phyloP scores from a whole-genome alignment of 2,113 vertebrate species.

The Bungarus multicinctus region DNA sequence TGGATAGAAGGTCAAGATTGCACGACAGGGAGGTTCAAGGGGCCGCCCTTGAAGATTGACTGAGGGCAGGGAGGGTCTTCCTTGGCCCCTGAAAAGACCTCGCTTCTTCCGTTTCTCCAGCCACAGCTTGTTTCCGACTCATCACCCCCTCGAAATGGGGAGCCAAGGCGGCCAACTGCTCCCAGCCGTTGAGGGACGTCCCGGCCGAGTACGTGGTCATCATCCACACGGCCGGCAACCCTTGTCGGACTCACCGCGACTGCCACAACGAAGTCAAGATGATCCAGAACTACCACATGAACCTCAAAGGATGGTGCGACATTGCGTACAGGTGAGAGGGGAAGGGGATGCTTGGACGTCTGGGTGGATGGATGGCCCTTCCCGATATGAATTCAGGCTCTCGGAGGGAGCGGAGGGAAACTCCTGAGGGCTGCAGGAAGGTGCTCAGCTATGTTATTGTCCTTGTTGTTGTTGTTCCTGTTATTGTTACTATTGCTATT shows the following conservation, averaged over 20 bases:
- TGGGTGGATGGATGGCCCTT: not conserved
- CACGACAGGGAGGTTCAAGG: too few relatives aligned
- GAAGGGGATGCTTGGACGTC: not conserved
- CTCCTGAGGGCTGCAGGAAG: not conserved
- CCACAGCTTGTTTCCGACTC: conserved; percentile 31
- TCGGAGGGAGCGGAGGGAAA: not conserved
- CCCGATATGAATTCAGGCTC: not conserved
- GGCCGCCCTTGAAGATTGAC: too few relatives aligned
- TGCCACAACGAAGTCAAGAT: conserved; percentile 20
- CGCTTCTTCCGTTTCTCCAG: not conserved
- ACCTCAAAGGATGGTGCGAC: conserved; percentile 64
- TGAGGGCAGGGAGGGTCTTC: too few relatives aligned
- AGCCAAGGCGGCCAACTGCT: conserved; percentile 22
- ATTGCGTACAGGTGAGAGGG: conserved; percentile 75
- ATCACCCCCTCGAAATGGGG: conserved; percentile 44
- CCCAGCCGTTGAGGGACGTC: conserved; percentile 5
- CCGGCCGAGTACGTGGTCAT: conserved; percentile 33
- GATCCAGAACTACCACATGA: conserved; percentile 48
- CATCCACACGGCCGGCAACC: conserved; percentile 15
- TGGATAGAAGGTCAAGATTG: not conserved
- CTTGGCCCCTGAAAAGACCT: fast-evolving
- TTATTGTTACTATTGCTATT: too few relatives aligned
- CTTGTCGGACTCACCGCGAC: not conserved
- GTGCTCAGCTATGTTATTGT: not conserved
- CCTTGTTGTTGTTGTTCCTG: not conserved